phyloP scores from a whole-genome alignment of 2,113 vertebrate genomes.

The Tringa solitaria region DNA sequence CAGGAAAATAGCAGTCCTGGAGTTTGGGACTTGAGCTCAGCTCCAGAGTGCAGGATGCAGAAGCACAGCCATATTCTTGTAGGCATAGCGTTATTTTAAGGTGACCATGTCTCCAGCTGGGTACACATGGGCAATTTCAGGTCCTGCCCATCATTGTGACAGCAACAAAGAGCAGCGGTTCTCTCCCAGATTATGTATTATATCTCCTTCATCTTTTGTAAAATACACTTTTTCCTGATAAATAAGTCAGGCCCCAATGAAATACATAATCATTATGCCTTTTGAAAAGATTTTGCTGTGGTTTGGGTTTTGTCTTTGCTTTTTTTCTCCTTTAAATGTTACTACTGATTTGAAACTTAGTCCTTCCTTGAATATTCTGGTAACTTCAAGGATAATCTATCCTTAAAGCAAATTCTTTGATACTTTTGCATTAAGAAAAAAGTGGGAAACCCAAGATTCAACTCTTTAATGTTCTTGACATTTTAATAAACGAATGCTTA shows the following conservation, averaged over 20 bases:
- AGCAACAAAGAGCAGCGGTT: neutral
- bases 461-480: slow-evolving; percentile 44
- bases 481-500: slow-evolving; percentile 61
- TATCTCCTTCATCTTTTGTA: neutral
- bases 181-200: neutral
- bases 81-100: neutral
- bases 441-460: neutral
- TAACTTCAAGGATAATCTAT: neutral
- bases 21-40: neutral
- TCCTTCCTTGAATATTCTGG: neutral
- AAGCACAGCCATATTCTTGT: neutral
- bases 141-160: neutral
- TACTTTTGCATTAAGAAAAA: slow-evolving; percentile 3
- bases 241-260: neutral
- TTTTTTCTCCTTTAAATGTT: neutral
- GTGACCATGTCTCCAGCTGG: neutral
- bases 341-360: neutral
- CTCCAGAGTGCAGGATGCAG: neutral
- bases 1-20: neutral
- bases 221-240: neutral
- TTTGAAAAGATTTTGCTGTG: neutral
- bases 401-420: neutral
- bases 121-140: neutral
- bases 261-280: neutral
- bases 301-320: neutral